phyloP scores from a whole-genome alignment of 1,140 invertebrate species.

The Trichoplusia ni region DNA sequence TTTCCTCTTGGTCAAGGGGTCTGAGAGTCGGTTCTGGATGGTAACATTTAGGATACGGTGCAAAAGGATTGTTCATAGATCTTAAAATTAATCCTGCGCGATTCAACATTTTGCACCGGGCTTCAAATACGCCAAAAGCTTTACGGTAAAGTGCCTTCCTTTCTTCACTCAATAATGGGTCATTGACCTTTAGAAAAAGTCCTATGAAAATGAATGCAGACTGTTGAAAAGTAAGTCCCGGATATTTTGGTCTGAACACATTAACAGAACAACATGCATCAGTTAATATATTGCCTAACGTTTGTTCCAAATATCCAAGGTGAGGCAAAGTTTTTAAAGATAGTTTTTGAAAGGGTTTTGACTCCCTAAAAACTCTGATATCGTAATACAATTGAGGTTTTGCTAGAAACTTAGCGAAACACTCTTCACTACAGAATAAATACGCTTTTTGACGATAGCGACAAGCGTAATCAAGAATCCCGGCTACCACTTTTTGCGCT shows the following conservation, averaged over 20 bases:
- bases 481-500: constrained; percentile 67
- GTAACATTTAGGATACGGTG: constrained; percentile 69
- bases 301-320: constrained; percentile 83
- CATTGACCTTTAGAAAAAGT: constrained; percentile 81
- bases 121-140: constrained; percentile 62
- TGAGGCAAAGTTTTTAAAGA: constrained; percentile 75
- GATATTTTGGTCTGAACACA: constrained; percentile 81
- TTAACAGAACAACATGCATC: constrained; percentile 77
- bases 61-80: constrained; percentile 73
- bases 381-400: constrained; percentile 73
- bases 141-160: constrained; percentile 62
- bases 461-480: constrained; percentile 66
- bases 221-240: constrained; percentile 72
- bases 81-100: constrained; percentile 69
- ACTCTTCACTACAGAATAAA: constrained; percentile 80
- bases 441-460: constrained; percentile 75
- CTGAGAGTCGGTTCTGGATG: background rate
- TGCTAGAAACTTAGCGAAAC: constrained; percentile 77
- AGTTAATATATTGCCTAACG: constrained; percentile 76
- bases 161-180: constrained; percentile 52
- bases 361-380: constrained; percentile 70
- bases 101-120: constrained; percentile 63
- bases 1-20: background rate
- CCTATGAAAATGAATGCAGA: constrained; percentile 81
- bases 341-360: constrained; percentile 62